Base-by-base conservation (phyloP, 2,797 vertebrate species). In the Emydoidea blandingii region DNA sequence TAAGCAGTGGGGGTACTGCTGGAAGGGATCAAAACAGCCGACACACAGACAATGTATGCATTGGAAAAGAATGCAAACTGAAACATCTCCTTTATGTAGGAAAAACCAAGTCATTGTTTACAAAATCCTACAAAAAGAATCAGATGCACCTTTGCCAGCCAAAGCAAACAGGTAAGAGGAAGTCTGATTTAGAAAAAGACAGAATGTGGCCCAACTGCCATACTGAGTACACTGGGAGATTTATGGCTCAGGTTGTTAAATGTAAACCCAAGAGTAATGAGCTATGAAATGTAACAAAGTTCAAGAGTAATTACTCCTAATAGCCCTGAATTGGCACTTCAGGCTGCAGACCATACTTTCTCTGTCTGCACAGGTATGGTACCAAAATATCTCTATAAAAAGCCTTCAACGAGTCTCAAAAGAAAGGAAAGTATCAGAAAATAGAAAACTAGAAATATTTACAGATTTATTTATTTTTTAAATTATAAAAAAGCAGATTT, bases 371-470 rank as follows among this genome's bases (percentile, higher is more conserved):
- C 23, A 3, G 85, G 93, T 90, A 93, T 89, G 59, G 95, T 97
- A 97, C 94, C 96, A 95, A 97, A 97, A 96, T 94, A 96, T 91
- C 92, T 96, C 97, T 98, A 97, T 97, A 97, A 97, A 97, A 96
- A 97, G 92, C 94, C 95, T 95, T 91, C 88, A 1, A 92, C 83
- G 6, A 2, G 94, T 92, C 95, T 96, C 80, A 0, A 94, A 96
- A 92, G 94, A 97, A 97, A 94, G 91, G 93, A 96, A 97, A 94
- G 92, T 91, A 57, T 95, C 91, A 90, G 90, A 97, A 95, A 97
- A 96, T 93, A 98, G 88, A 98, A 97, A 98, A 98, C 91, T 96
- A 98, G 95, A 98, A 95, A 88, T 97, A 95, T 96, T 97, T 96
- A 95, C 91, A 97, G 89, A 90, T 93, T 94, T 96, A 44, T 44